Evolutionary conservation across 2,797 vertebrate genomes (phyloP).

Genomic region (Lacerta viridis): DNA sequence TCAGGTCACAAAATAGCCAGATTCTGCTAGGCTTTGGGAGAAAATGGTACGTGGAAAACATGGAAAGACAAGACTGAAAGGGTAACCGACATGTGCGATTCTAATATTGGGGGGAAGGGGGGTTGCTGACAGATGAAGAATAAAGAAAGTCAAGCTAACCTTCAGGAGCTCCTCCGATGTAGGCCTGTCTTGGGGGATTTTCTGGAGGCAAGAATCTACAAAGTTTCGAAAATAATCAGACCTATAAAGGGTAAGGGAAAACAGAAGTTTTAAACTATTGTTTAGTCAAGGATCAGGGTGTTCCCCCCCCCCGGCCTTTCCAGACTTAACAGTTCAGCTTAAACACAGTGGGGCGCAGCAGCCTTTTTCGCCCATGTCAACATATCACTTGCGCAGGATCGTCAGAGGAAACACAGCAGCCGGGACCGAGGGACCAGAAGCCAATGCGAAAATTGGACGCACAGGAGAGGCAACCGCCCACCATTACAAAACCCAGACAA

Average conservation of each 20-base stretch:
- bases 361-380: not conserved
- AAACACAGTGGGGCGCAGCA: not conserved
- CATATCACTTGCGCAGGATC: not conserved
- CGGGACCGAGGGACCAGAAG: not conserved
- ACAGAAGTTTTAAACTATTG: conserved; percentile 39
- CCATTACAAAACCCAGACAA: conserved; percentile 61
- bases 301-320: not conserved
- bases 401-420: not conserved
- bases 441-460: not conserved
- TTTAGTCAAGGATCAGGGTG: conserved; percentile 22
- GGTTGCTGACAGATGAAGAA: conserved; percentile 9
- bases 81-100: not conserved
- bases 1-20: not conserved
- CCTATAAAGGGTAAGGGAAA: conserved; percentile 81
- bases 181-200: conserved; percentile 97
- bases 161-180: conserved; percentile 98
- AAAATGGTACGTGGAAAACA: conserved; percentile 21
- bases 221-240: conserved; percentile 99
- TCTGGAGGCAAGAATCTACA: conserved; percentile 99
- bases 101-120: not conserved
- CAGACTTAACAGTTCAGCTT: not conserved
- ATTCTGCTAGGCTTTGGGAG: not conserved
- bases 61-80: conserved; percentile 15
- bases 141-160: conserved; percentile 80
- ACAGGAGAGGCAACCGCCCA: not conserved